phyloP scores from a whole-genome alignment of 2,113 vertebrate species.

The Psilopogon haemacephalus region DNA sequence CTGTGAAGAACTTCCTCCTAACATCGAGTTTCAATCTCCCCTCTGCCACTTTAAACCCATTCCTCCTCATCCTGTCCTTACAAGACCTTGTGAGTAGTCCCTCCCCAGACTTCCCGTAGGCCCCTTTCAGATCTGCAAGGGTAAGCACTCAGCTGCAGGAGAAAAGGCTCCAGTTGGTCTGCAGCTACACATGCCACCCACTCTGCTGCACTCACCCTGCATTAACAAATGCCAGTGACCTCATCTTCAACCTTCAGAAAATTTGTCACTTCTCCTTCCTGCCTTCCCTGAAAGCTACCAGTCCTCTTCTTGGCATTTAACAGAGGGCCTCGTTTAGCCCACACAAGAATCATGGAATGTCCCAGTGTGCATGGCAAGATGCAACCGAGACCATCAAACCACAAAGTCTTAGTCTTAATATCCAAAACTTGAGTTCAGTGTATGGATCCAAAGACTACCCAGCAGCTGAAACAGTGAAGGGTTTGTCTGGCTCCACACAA shows the following conservation, averaged over 20 bases:
- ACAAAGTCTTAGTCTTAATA: rapidly evolving
- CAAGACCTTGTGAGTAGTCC: too few species aligned
- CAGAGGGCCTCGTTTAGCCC: neutral
- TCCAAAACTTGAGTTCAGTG: neutral
- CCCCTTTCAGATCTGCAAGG: neutral
- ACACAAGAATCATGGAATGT: rapidly evolving
- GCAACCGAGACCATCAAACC: neutral
- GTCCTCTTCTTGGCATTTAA: neutral
- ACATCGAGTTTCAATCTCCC: too few species aligned
- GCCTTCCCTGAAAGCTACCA: rapidly evolving
- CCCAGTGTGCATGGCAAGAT: neutral
- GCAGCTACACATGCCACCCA: rapidly evolving
- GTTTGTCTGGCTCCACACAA: neutral
- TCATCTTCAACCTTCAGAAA: neutral
- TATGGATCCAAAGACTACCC: neutral
- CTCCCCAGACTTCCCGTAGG: too few species aligned
- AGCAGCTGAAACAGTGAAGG: neutral
- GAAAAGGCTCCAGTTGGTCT: neutral
- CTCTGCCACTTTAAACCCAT: too few species aligned
- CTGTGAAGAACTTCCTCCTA: too few species aligned
- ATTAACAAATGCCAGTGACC: neutral
- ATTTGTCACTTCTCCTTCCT: neutral
- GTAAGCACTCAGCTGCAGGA: neutral
- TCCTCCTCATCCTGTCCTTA: too few species aligned
- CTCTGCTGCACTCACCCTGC: neutral